Evolutionary conservation across 2,797 vertebrate species (phyloP), one percentile per base, ranked within the genome.

Genomic region (Sciurus carolinensis): DNA sequence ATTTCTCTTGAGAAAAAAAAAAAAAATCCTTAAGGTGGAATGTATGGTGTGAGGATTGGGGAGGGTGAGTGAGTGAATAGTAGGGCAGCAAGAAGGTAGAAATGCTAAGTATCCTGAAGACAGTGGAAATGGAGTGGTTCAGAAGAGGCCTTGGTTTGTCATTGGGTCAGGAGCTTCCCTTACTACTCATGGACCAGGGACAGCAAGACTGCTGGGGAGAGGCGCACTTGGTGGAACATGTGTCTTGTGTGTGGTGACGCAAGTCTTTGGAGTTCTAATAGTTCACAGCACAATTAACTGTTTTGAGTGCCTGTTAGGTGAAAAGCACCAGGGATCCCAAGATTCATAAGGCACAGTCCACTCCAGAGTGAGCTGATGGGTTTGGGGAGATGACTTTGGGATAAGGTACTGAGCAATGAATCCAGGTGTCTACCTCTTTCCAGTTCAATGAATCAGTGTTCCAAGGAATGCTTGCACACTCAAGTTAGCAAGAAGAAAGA

Each of bases 401-500:
- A 28, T 50, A 44, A 81, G 22, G 22, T 36, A 39, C 24, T 22
- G 28, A 72, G 26, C 15, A 33, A 15, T n/a, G 33, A 42, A 62
- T 66, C 57, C 36, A 28, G 33, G 12, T 57, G n/a, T 42, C 7
- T 54, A 39, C 18, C 15, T 18, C 20, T 96, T 95, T 66, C 36
- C 11, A 71, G 44, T 52, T 80, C 36, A 85, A 42, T 18, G 72
- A 52, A 64, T 83, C 69, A 85, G 18, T 42, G 47, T n/a, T 44
- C 30, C 17, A 86, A 33, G n/a, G 73, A 82, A 50, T 44, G 50
- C 24, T 92, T 28, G 9, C 39, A 66, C 5, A 33, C 15, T 36
- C 52, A 71, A 57, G n/a, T 76, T 66, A 79, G 47, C n/a, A 94
- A 57, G 73, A 75, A 75, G n/a, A 12, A 62, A 96, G 44, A 22